A percentile compares a stretch with the other conserved stretches of the same genome.
Evolutionary conservation across 2,888 invertebrate species (phyloP).

Genomic region (Netelia melanura): DNA sequence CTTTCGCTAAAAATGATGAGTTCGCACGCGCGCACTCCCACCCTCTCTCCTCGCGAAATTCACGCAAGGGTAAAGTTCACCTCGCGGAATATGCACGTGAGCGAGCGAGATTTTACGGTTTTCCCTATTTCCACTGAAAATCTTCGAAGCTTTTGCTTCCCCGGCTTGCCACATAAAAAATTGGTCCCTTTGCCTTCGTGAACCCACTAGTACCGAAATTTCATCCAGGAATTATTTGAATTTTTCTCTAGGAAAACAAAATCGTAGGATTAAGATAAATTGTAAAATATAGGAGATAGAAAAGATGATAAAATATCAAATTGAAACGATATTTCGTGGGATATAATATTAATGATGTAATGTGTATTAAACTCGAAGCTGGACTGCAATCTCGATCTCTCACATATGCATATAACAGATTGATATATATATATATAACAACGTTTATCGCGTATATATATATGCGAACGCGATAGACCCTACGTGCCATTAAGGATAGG

Average conservation of each 20-base stretch:
- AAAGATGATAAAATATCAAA: background rate
- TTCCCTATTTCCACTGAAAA: constrained; percentile 31
- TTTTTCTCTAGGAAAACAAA: constrained; percentile 24
- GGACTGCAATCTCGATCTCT: too few species aligned
- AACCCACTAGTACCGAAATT: constrained; percentile 16
- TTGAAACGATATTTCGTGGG: background rate
- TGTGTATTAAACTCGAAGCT: too few species aligned
- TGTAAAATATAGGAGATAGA: background rate
- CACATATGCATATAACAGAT: too few species aligned
- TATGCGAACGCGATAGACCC: background rate
- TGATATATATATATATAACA: too few species aligned
- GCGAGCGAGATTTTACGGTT: constrained; percentile 19
- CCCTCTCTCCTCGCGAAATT: constrained; percentile 12
- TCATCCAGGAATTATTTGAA: constrained; percentile 37
- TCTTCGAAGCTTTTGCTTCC: constrained; percentile 39
- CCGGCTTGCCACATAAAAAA: background rate
- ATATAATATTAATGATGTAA: too few species aligned
- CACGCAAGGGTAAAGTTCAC: constrained; percentile 45
- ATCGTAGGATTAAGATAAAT: background rate
- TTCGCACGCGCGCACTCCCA: constrained; percentile 54
- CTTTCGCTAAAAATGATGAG: constrained; percentile 63
- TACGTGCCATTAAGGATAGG: constrained; percentile 76
- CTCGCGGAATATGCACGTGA: constrained; percentile 22
- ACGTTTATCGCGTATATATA: background rate
- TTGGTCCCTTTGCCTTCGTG: background rate